Conservation (phyloP, 2,113 vertebrate genomes). For the Tetrao urogallus region DNA sequence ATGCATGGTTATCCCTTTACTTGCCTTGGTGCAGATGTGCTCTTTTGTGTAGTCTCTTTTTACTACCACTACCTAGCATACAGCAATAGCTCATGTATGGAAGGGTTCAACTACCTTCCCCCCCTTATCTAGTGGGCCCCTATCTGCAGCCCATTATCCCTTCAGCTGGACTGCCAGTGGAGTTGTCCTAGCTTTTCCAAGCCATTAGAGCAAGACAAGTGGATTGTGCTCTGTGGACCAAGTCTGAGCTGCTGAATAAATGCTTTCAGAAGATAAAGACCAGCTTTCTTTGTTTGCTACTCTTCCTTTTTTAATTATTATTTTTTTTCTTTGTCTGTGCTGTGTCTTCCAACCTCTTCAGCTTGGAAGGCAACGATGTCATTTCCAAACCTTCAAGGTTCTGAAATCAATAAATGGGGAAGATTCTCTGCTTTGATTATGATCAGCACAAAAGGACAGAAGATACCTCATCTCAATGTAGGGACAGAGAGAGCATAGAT, state of each 20-base stretch:
- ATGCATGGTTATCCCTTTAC: background rate
- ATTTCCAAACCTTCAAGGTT: background rate
- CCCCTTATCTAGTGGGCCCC: too few species aligned
- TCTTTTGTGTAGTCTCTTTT: background rate
- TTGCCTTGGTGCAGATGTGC: background rate
- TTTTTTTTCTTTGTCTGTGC: background rate
- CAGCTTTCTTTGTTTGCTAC: background rate
- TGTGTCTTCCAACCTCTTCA: background rate
- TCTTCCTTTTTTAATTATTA: fast-evolving
- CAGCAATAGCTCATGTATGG: background rate
- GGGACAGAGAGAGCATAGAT: background rate
- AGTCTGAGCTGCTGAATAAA: background rate
- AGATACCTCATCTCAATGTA: background rate
- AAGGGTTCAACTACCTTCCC: background rate
- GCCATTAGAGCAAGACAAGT: background rate
- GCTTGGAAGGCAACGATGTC: background rate
- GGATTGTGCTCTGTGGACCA: background rate
- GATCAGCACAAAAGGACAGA: background rate
- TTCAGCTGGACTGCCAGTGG: background rate
- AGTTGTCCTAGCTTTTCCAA: background rate
- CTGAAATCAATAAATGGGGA: background rate
- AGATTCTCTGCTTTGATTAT: background rate
- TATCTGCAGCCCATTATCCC: background rate
- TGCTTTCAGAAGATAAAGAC: background rate
- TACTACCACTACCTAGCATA: background rate